Evolutionary conservation across 1,140 invertebrate genomes (phyloP), one percentile per base, ranked within the genome.

Genomic region (Trachelipus rathkii): DNA sequence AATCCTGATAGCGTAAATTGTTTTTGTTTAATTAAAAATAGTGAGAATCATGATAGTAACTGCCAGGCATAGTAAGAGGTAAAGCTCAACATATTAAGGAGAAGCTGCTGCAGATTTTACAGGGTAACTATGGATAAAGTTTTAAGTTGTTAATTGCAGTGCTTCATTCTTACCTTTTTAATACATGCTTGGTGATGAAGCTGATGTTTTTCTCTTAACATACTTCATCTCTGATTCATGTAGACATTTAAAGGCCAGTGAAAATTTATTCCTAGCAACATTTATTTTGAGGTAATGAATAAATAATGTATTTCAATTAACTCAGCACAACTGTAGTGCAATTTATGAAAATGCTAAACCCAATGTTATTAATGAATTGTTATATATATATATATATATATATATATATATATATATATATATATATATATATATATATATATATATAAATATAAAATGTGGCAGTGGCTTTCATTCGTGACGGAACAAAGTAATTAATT

Each of bases 321-420:
- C 33, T 33, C 33, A 33, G 33, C 33, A 33, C 33, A 33, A 3
- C 6, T 33, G 33, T 33, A 33, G 33, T 33, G 33, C 33, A 33
- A 33, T 3, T 3, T 3, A 33, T 33, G 33, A 33, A 33, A 33
- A 33, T 33, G 33, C 2, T 6, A 33, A 33, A 33, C 33, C 33
- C 33, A 33, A 33, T 33, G 33, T 33, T 33, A 33, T 33, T 9
- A 9, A 67, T 67, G 15, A 21, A 67, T 67, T 67, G 15, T 67
- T n/a, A 68, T 7, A 21, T n/a, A 68, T n/a, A 68, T n/a, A 68
- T 21, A 68, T n/a, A 68, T n/a, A 68, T n/a, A 68, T n/a, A 68
- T n/a, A 68, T n/a, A 68, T n/a, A 68, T 19, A 68, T 19, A 68
- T 19, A 68, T 19, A 68, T 19, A n/a, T 19, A 68, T n/a, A 68